A percentile compares a stretch with the other conserved stretches of the same genome.
These are phyloP conservation scores for Lepetodrilus schrolli DNA, from an alignment of 2,888 invertebrate genomes.

Conservation along the genomic window DNA sequence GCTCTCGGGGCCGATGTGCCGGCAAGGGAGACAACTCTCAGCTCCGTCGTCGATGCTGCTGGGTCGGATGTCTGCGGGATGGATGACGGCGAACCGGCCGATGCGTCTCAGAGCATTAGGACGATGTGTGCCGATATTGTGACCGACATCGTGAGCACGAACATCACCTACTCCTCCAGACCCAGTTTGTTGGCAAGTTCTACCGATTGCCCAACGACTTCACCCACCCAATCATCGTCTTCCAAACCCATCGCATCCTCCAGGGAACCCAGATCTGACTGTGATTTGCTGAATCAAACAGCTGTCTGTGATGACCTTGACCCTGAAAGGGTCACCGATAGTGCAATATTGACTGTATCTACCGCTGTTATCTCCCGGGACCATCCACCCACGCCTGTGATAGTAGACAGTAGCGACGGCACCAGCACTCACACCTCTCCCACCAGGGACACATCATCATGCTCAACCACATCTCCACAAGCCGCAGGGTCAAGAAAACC, in stretches of 20 bases:
- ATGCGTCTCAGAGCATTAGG: slow-evolving; percentile 16
- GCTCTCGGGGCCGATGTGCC: slow-evolving; percentile 11
- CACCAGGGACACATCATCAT: neutral
- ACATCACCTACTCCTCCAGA: slow-evolving; percentile 24
- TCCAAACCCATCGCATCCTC: neutral
- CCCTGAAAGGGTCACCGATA: neutral
- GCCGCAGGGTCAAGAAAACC: neutral
- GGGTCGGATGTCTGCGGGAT: neutral
- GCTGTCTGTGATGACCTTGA: neutral
- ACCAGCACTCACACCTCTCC: neutral
- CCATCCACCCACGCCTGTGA: neutral
- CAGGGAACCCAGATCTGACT: neutral
- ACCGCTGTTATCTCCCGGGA: neutral
- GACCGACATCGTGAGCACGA: slow-evolving; percentile 40
- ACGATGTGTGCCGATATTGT: slow-evolving; percentile 42
- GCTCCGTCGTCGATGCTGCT: neutral
- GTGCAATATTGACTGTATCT: neutral
- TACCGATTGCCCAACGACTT: neutral
- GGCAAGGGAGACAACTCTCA: slow-evolving; percentile 5
- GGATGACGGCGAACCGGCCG: neutral
- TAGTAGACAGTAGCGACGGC: neutral
- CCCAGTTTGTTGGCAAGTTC: neutral
- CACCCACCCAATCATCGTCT: slow-evolving; percentile 15
- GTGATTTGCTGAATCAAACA: neutral
- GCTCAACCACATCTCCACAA: neutral